These are phyloP conservation scores for Hycleus cichorii DNA, from an alignment of 1,140 invertebrate species.

Conservation along the genomic window DNA sequence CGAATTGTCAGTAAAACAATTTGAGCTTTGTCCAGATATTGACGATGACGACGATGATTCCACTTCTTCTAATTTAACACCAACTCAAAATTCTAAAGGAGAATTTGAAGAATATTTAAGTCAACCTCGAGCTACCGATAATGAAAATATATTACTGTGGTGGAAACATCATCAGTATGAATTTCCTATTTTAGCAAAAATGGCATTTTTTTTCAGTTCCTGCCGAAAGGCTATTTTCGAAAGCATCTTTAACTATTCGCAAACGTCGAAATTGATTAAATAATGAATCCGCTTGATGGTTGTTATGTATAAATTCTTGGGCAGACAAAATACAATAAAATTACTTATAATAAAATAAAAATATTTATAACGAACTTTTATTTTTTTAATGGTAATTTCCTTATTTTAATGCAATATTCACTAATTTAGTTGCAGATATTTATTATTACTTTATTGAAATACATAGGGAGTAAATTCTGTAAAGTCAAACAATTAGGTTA, in stretches of 20 bases:
- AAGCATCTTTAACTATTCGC: conserved; percentile 25
- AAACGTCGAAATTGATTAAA: conserved; percentile 28
- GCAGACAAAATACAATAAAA: neutral
- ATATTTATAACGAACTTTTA: neutral
- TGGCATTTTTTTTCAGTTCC: conserved; percentile 39
- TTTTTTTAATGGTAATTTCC: neutral
- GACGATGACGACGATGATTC: conserved; percentile 17
- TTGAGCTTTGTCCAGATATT: neutral
- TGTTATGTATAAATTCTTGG: conserved; percentile 26
- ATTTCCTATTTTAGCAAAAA: conserved; percentile 34
- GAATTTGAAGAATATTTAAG: conserved; percentile 35
- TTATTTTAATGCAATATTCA: neutral
- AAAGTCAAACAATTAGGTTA: too few species aligned
- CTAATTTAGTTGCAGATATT: neutral
- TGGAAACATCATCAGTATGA: conserved; percentile 26
- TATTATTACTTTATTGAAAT: neutral
- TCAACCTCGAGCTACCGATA: conserved; percentile 29
- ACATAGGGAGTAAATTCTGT: neutral
- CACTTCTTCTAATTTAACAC: too few species aligned
- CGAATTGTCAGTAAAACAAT: too few species aligned
- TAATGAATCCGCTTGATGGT: conserved; percentile 21
- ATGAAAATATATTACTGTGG: conserved; percentile 24
- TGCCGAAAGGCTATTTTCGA: conserved; percentile 35
- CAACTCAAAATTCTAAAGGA: conserved; percentile 16
- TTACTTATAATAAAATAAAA: conserved; percentile 5